These are phyloP conservation scores for Nipponacmea schrenckii DNA, from an alignment of 2,888 invertebrate species.

Conservation along the genomic window DNA sequence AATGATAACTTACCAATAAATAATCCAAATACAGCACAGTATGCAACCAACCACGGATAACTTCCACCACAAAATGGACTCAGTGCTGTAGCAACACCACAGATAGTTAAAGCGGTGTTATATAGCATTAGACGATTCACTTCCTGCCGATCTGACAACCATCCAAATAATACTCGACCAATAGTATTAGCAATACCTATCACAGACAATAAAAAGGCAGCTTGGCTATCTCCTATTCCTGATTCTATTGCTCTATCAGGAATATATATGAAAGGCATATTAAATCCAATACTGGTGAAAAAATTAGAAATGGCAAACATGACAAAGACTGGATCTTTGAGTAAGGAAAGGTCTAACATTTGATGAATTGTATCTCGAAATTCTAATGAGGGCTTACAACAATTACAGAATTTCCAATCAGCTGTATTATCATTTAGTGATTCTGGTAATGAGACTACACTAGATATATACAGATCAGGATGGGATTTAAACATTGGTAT, in stretches of 20 bases:
- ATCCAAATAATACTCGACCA: constrained; percentile 79
- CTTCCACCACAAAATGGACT: constrained; percentile 78
- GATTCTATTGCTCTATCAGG: constrained; percentile 75
- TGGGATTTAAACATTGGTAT: constrained; percentile 68
- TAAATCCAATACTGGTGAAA: constrained; percentile 90
- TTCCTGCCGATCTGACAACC: constrained; percentile 71
- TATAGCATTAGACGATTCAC: constrained; percentile 91
- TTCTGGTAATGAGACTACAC: constrained; percentile 60
- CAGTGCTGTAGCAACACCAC: constrained; percentile 86
- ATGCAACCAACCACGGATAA: constrained; percentile 80
- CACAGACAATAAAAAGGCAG: constrained; percentile 81
- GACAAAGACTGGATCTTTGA: constrained; percentile 88
- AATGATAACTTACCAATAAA: constrained; percentile 56
- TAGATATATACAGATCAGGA: constrained; percentile 62
- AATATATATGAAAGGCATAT: constrained; percentile 91
- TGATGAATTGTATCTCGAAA: constrained; percentile 53
- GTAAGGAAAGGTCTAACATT: constrained; percentile 87
- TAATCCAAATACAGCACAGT: constrained; percentile 72
- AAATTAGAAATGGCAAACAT: constrained; percentile 89
- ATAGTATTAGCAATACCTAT: constrained; percentile 94
- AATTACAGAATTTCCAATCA: constrained; percentile 31
- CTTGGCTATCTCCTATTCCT: constrained; percentile 63
- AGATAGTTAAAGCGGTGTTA: constrained; percentile 85
- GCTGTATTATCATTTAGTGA: constrained; percentile 35
- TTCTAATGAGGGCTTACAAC: constrained; percentile 38